These are phyloP conservation scores for Camponotus fellah DNA, from an alignment of 2,888 invertebrate genomes.

Conservation along the genomic window DNA sequence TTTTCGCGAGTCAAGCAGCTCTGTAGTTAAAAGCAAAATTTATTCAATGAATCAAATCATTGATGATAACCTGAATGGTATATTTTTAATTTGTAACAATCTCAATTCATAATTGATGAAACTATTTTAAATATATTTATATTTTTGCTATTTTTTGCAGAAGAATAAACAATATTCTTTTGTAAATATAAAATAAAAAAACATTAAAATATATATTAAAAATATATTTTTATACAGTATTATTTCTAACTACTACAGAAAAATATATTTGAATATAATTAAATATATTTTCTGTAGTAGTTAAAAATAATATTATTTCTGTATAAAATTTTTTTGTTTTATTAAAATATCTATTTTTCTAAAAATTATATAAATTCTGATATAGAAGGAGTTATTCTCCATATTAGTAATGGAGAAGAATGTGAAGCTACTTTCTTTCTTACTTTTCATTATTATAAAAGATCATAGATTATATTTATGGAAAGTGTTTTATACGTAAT, in stretches of 20 bases:
- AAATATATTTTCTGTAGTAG: background rate
- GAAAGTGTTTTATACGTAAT: background rate
- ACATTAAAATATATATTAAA: too few relatives aligned
- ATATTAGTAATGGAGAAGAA: background rate
- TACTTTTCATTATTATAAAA: background rate
- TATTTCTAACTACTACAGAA: too few relatives aligned
- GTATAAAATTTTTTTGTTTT: background rate
- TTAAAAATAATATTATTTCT: slow-evolving; percentile 6
- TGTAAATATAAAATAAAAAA: background rate
- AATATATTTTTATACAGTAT: too few relatives aligned
- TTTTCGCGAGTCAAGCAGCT: background rate
- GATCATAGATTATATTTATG: background rate
- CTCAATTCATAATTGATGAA: slow-evolving; percentile 16
- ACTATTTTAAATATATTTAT: slow-evolving; percentile 14
- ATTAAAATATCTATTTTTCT: background rate
- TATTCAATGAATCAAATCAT: background rate
- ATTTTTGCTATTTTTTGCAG: background rate
- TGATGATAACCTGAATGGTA: background rate
- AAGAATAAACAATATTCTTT: background rate
- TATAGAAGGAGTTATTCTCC: background rate
- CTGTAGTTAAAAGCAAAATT: slow-evolving; percentile 6
- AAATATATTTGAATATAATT: too few relatives aligned
- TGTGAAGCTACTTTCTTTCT: background rate
- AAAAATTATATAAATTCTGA: background rate
- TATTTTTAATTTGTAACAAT: slow-evolving; percentile 3